Percentiles rank a stretch among this genome's conserved stretches.
phyloP scores from a whole-genome alignment of 2,113 vertebrate species.

The Bothrops jararaca region DNA sequence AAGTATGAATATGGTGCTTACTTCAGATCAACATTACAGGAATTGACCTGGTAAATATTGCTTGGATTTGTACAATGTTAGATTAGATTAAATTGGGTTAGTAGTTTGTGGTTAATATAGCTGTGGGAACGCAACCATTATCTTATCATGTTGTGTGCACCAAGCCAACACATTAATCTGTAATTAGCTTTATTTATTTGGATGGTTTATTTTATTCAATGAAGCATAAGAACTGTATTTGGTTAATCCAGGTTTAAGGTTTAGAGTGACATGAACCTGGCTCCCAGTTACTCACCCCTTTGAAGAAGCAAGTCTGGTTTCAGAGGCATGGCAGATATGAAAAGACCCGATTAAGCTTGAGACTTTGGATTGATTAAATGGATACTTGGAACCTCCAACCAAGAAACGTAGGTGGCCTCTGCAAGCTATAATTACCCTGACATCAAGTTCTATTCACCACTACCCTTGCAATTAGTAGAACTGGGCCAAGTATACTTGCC shows the following conservation, averaged over 20 bases:
- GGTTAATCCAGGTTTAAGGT: not conserved
- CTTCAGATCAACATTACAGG: conserved; percentile 18
- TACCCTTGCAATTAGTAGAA: not conserved
- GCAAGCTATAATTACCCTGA: not conserved
- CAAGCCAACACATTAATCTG: not conserved
- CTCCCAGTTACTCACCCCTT: conserved; percentile 37
- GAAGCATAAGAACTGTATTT: not conserved
- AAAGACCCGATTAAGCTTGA: not conserved
- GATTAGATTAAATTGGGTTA: not conserved
- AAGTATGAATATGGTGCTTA: conserved; percentile 25
- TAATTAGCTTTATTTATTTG: not conserved
- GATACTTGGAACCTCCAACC: not conserved
- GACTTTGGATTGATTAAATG: not conserved
- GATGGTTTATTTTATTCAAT: not conserved
- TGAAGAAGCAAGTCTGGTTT: conserved; percentile 44
- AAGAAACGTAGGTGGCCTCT: not conserved
- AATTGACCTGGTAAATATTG: not conserved
- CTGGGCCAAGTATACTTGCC: not conserved
- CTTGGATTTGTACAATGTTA: not conserved
- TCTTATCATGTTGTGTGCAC: not conserved
- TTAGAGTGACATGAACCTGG: not conserved
- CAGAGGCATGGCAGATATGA: conserved; percentile 40
- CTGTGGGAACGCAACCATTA: not conserved
- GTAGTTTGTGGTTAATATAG: not conserved
- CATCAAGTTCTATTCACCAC: not conserved